Conservation (phyloP, 2,113 vertebrate species). For the Geothlypis trichas region DNA sequence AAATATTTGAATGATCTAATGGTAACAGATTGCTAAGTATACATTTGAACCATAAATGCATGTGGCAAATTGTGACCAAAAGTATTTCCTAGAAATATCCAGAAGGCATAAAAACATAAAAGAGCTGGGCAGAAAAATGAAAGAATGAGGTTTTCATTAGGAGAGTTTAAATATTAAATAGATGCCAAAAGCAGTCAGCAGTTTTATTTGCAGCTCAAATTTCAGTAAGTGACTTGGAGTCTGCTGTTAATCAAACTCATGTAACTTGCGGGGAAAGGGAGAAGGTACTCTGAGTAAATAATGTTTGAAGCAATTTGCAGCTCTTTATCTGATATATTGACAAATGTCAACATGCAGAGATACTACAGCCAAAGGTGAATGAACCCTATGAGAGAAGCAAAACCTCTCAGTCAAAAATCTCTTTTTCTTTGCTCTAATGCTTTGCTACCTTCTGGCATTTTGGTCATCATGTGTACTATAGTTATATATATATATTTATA, state of each 20-base stretch:
- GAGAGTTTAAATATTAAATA: background rate
- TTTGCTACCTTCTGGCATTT: background rate
- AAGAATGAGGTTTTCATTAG: background rate
- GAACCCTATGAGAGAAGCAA: background rate
- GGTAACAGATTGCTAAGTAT: background rate
- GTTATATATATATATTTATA: background rate
- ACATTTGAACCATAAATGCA: background rate
- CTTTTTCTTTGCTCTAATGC: background rate
- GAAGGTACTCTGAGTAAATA: slow-evolving; percentile 9
- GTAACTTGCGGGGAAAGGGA: background rate
- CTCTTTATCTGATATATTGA: background rate
- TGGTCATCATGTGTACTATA: background rate
- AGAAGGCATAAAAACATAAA: background rate
- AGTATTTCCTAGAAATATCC: background rate
- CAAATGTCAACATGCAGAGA: background rate
- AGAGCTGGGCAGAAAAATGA: background rate
- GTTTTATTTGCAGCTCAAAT: background rate
- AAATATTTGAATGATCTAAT: background rate
- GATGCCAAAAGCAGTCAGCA: background rate
- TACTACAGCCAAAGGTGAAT: background rate
- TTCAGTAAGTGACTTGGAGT: background rate
- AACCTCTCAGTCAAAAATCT: background rate
- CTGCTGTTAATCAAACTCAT: background rate
- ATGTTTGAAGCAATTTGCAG: background rate
- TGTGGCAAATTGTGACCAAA: background rate